Base-by-base conservation (phyloP, 2,113 vertebrate genomes). In the Neofelis nebulosa region DNA sequence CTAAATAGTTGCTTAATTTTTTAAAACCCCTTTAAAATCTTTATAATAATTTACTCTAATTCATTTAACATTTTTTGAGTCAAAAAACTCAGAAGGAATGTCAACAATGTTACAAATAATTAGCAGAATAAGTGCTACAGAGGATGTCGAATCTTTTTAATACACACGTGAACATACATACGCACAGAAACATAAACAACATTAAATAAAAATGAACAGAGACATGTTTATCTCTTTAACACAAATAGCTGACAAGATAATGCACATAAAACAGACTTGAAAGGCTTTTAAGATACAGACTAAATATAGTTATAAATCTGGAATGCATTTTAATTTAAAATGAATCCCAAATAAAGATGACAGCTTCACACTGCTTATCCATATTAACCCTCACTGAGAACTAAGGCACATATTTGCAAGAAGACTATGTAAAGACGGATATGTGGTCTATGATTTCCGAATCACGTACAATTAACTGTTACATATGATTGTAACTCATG, bases 131-230 rank as follows among this genome's bases (percentile, higher is more conserved):
- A 96, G 63, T 97, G 57, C 87, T 92, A 52, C 29, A 96, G 33
- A 95, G 18, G 27, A 86, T 96, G 94, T 96, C 57, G 57, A 96
- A 97, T 81, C 65, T 95, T 76, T 98, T 98, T 97, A 98, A 98
- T 98, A 69, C 89, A 97, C 80, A 95, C 81, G 74, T 95, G 33
- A 97, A 97, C 81, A 94, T 96, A 96, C 27, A 93, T 80, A 95
- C 27, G 63, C 79, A 96, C 15, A 95, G 57, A 96, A 90, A 95
- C 92, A 96, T 80, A 91, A 92, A 93, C 65, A 91, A 93, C 57
- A 95, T 94, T 96, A 97, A 98, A 94, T 92, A 96, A 98, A 96
- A 97, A 94, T 65, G 45, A 97, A 96, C 83, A 96, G 91, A 83
- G 78, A 96, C 55, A 50, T 50, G 33, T 92, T 95, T 89, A 48